Evolutionary conservation across 2,888 invertebrate genomes (phyloP).

Genomic region (Phytoseiulus persimilis): DNA sequence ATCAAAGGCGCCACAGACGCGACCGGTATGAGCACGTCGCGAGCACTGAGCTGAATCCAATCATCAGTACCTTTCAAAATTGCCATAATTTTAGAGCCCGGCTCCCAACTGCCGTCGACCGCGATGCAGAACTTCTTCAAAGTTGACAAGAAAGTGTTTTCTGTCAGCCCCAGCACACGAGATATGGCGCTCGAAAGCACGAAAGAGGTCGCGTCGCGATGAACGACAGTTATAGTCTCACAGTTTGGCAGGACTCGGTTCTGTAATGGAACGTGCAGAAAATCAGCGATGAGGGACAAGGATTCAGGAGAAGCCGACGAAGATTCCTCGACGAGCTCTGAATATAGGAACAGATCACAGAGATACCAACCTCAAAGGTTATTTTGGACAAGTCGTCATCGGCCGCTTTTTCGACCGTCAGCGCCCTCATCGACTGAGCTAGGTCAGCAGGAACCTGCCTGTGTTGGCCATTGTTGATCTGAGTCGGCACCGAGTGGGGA

Average conservation of each 20-base stretch:
- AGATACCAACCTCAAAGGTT: no score
- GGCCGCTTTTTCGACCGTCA: no score
- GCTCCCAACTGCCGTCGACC: neutral
- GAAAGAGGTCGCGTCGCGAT: neutral
- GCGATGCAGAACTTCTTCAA: neutral
- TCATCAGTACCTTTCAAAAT: neutral
- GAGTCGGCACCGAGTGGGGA: no score
- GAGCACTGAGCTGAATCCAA: no score
- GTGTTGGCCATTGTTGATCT: no score
- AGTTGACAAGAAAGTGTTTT: neutral
- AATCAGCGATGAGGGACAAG: no score
- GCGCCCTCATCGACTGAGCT: no score
- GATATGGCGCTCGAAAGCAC: neutral
- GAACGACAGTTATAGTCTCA: neutral
- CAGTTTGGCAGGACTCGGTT: neutral
- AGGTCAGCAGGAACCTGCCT: no score
- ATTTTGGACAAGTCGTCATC: no score
- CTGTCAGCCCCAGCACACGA: neutral
- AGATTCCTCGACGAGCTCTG: no score
- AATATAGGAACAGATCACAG: no score
- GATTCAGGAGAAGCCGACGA: no score
- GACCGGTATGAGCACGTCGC: neutral
- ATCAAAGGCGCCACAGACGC: neutral
- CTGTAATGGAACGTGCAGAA: neutral
- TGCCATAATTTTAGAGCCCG: neutral